Evolutionary conservation across 1,140 invertebrate species (phyloP).

Genomic region (Liolophura sinensis): DNA sequence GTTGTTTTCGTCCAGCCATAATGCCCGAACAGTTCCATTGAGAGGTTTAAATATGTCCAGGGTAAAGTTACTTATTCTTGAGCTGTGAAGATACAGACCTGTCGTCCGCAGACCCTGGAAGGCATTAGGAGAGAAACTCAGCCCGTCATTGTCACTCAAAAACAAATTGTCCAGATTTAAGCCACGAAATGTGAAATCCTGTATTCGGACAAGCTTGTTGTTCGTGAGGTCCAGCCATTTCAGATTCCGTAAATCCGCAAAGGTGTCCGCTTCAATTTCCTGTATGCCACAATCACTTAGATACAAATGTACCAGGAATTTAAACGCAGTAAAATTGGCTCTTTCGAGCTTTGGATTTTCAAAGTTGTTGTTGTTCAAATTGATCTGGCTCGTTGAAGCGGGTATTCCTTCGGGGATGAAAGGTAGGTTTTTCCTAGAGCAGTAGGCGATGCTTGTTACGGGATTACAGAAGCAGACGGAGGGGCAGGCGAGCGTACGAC

Average conservation of each 20-base stretch:
- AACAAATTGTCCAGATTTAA: slow-evolving; percentile 52
- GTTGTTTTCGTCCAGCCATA: slow-evolving; percentile 55
- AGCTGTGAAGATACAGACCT: slow-evolving; percentile 53
- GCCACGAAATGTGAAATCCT: slow-evolving; percentile 53
- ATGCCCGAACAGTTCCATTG: slow-evolving; percentile 45
- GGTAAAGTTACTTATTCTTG: slow-evolving; percentile 41
- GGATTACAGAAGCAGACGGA: slow-evolving; percentile 51
- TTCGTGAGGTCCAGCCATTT: slow-evolving; percentile 55
- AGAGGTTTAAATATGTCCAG: slow-evolving; percentile 47
- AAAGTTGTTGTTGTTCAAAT: slow-evolving; percentile 53
- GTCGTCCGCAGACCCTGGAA: slow-evolving; percentile 49
- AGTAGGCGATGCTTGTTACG: slow-evolving; percentile 50
- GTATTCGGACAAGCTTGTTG: slow-evolving; percentile 48
- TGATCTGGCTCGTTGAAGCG: slow-evolving; percentile 45
- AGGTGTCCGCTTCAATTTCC: slow-evolving; percentile 49
- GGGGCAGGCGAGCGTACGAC: slow-evolving; percentile 32
- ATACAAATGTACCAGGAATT: slow-evolving; percentile 48
- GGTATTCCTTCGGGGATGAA: slow-evolving; percentile 53
- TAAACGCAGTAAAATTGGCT: slow-evolving; percentile 46
- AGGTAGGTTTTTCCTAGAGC: slow-evolving; percentile 42
- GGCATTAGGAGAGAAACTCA: slow-evolving; percentile 43
- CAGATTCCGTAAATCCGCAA: slow-evolving; percentile 46
- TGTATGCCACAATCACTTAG: slow-evolving; percentile 55
- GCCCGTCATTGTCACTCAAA: slow-evolving; percentile 52
- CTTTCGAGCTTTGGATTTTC: slow-evolving; percentile 31